These are phyloP conservation scores for Todiramphus saurophagus DNA, from an alignment of 2,113 vertebrate genomes.

Conservation along the genomic window DNA sequence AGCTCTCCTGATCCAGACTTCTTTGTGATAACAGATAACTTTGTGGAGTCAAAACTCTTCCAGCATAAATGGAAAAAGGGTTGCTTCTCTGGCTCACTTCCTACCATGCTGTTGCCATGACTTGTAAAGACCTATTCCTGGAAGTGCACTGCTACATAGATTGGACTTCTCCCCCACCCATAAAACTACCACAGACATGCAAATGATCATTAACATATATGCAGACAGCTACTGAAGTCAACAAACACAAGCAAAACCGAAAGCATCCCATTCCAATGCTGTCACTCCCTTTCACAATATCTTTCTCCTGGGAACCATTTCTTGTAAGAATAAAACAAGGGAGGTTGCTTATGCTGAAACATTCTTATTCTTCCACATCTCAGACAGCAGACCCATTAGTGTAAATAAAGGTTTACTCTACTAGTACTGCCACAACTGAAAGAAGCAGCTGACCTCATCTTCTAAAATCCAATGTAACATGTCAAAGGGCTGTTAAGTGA, in stretches of 20 bases:
- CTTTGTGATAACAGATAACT: slow-evolving; percentile 24
- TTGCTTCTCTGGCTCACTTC: slow-evolving; percentile 21
- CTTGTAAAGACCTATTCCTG: slow-evolving; percentile 50
- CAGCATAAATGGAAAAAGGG: background rate
- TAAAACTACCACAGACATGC: slow-evolving; percentile 30
- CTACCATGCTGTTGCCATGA: slow-evolving; percentile 34
- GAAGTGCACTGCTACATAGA: slow-evolving; percentile 24
- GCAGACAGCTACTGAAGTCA: background rate
- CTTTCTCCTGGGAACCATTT: slow-evolving; percentile 68
- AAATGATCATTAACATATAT: slow-evolving; percentile 37
- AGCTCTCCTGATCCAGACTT: slow-evolving; percentile 19
- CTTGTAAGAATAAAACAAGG: slow-evolving; percentile 57
- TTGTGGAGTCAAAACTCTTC: background rate
- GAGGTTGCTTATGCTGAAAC: background rate
- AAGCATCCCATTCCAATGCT: slow-evolving; percentile 21
- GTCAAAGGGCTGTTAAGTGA: background rate
- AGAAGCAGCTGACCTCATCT: background rate
- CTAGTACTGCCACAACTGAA: background rate
- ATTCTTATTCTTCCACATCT: background rate
- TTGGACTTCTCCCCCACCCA: slow-evolving; percentile 37
- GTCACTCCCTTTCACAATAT: slow-evolving; percentile 62
- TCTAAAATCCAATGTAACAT: background rate
- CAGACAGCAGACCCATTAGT: background rate
- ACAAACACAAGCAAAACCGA: background rate
- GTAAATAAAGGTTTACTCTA: background rate